Evolutionary conservation across 2,797 vertebrate genomes (phyloP), one percentile per base, ranked within the genome.

Genomic region (Thaleichthys pacificus): DNA sequence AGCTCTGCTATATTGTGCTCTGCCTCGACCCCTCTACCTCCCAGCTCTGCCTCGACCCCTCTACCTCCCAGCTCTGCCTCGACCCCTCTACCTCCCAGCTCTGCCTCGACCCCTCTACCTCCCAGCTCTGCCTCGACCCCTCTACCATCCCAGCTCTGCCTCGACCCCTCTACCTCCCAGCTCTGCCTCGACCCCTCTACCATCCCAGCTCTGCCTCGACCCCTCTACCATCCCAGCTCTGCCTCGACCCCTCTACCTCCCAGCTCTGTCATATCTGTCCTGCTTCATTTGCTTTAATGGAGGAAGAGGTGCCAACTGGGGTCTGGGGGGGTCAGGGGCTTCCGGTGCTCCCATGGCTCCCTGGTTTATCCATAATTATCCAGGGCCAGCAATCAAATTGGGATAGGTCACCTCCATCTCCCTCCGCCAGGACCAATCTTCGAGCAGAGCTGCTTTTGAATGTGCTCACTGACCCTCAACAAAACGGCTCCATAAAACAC

Each of bases 291-390:
- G 74, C 66, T 91, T 89, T 92, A 89, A 90, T 89, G 73, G 82
- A 84, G 72, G 80, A 24, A 71, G 51, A 74, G 72, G 51, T 71
- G 77, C 72, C 69, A 78, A 70, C 7, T 4, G 74, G 82, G 86
- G 81, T 72, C 83, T 76, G 67, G 73, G 21, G 63, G 71, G 79
- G 81, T 65, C 80, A 84, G 68, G 84, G 84, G 79, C 77, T 74
- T 82, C 74, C 75, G 79, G 66, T 61, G 67, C 82, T 73, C 82
- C 73, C 70, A 51, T 73, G 56, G 38, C 86, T 84, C 70, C 71
- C 81, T 26, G 66, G 89, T 86, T 90, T 86, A 84, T 71, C 87
- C 79, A 78, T 90, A 90, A 93, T 93, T 89, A 92, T 87, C 83
- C 80, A 15, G 64, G 85, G 85, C 81, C 69, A 21, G 63, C 85